Evolutionary conservation across 2,797 vertebrate genomes (phyloP), one percentile per base, ranked within the genome.

Genomic region (Aldrovandia affinis): DNA sequence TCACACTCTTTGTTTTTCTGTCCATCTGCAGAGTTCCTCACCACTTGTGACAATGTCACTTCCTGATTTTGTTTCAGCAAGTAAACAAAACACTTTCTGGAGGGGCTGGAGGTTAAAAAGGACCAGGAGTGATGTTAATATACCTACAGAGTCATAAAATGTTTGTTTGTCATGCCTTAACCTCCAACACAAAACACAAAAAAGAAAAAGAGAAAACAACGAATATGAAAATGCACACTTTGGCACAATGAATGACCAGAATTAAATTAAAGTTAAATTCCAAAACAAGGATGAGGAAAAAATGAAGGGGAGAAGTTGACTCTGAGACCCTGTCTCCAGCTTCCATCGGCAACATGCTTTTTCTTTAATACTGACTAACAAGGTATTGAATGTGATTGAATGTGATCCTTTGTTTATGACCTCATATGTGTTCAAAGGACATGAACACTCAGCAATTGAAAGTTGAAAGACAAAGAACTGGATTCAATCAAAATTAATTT

Each of bases 1-100:
- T 88, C 47, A 25, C 42, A 80, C 30, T 75, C 83, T 84, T 86
- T 89, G 83, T 88, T 88, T 85, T 85, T 57, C 80, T 20, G 50
- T 70, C 89, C 83, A 87, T 89, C 86, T 88, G 86, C 88, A 86
- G 86, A 90, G 82, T 87, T 86, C 86, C 78, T 86, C 25, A 68
- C 83, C 75, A 86, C 86, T 83, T 87, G n/a, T 90, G 83, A 88
- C 85, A 86, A 85, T 70, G 85, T 44, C 61, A 85, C 84, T 88
- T 90, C 88, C 89, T 89, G 88, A 80, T 80, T 88, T 83, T 63
- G 85, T 86, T 85, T 85, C 81, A 82, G 70, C 61, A 85, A 75
- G 78, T 57, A 7, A 78, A 82, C 82, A 88, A 81, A 55, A n/a
- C 83, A 59, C 15, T 79, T n/a, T 77, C 47, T 77, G 20, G 73